Evolutionary conservation across 1,140 invertebrate genomes (phyloP).

Genomic region (Lepidurus couesii): DNA sequence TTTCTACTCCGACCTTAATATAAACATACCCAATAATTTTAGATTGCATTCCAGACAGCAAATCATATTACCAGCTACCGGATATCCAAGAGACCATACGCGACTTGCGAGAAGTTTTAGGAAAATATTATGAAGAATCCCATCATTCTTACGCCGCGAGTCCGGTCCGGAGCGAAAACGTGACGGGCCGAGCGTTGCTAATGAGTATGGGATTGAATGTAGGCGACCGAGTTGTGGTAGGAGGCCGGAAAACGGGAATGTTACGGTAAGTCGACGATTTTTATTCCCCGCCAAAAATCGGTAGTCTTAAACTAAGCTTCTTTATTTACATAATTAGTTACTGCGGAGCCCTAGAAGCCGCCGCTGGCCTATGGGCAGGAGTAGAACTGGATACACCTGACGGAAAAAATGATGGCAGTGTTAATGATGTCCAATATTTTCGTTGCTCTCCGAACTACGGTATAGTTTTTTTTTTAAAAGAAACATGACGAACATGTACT

Average conservation of each 20-base stretch:
- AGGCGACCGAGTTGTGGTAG: conserved; percentile 50
- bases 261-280: conserved; percentile 46
- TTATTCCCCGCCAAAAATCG: not conserved
- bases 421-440: conserved; percentile 50
- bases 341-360: conserved; percentile 51
- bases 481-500: not conserved
- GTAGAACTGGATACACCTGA: conserved; percentile 51
- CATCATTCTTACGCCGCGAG: conserved; percentile 38
- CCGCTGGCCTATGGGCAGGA: conserved; percentile 52
- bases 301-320: not conserved
- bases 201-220: conserved; percentile 49
- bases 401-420: conserved; percentile 55
- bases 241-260: conserved; percentile 49
- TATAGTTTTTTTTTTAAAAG: conserved; percentile 8
- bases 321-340: conserved; percentile 39
- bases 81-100: conserved; percentile 42
- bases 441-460: conserved; percentile 37
- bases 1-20: conserved; percentile 34
- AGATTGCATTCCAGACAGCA: conserved; percentile 51
- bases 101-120: conserved; percentile 42
- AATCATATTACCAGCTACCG: conserved; percentile 44
- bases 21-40: conserved; percentile 30
- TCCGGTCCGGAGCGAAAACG: conserved; percentile 36
- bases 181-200: conserved; percentile 50
- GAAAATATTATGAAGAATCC: conserved; percentile 33